These are phyloP conservation scores for Hemicrepidius hirtus DNA, from an alignment of 2,888 invertebrate genomes.

Conservation along the genomic window DNA sequence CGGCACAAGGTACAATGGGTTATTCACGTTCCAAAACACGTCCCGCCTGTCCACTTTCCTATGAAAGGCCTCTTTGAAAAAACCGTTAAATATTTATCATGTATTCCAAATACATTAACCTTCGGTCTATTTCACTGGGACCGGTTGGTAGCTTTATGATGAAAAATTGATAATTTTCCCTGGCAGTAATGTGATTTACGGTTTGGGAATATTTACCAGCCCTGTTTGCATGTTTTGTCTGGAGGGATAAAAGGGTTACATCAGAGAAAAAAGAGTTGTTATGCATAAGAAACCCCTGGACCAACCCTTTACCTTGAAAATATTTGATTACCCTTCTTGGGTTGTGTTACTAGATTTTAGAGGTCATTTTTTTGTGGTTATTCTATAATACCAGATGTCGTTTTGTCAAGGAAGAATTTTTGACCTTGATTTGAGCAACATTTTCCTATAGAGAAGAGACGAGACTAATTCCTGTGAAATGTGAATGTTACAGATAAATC, in stretches of 20 bases:
- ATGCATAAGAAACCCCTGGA: conserved; percentile 32
- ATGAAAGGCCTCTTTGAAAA: conserved; percentile 53
- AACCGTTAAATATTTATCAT: conserved; percentile 59
- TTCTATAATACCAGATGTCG: conserved; percentile 38
- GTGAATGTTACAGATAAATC: neutral
- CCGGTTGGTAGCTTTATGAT: conserved; percentile 53
- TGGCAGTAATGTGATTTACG: conserved; percentile 46
- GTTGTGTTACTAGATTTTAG: conserved; percentile 20
- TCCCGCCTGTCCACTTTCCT: conserved; percentile 29
- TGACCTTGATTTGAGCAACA: neutral
- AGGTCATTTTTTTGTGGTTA: conserved; percentile 43
- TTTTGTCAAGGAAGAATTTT: neutral
- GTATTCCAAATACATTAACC: conserved; percentile 13
- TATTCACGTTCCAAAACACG: conserved; percentile 24
- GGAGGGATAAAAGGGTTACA: conserved; percentile 32
- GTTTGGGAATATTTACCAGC: conserved; percentile 57
- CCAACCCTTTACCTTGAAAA: conserved; percentile 37
- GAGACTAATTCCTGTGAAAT: neutral
- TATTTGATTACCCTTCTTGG: conserved; percentile 34
- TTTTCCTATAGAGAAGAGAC: neutral
- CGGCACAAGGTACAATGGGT: conserved; percentile 39
- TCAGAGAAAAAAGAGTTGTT: conserved; percentile 1
- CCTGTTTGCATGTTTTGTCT: conserved; percentile 28
- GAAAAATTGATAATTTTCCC: conserved; percentile 65
- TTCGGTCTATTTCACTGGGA: conserved; percentile 16